Base-by-base conservation (phyloP, 2,797 vertebrate genomes). In the Zenarchopterus dispar region DNA sequence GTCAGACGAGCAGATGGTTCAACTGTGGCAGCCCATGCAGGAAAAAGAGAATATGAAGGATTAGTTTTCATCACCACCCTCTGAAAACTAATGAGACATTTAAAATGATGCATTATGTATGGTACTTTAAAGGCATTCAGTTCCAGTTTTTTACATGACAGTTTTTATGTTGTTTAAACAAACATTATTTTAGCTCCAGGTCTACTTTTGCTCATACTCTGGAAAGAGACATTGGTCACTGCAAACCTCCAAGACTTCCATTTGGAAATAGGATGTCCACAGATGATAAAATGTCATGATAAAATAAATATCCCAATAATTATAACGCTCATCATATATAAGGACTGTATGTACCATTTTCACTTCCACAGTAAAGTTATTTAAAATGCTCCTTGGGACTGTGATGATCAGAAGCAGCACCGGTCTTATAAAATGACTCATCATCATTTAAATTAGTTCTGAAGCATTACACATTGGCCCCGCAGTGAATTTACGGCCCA, bases 391-490 rank as follows among this genome's bases (percentile, higher is more conserved):
- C 5, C 13, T 56, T 28, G 21, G 39, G 43, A n/a, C 49, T 47
- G 46, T 36, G 42, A 51, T 66, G 60, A 73, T 80, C 50, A 70
- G 19, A 41, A 52, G 52, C 21, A 39, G 62, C 43, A 16, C n/a
- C 23, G 49, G 54, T 59, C 60, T 59, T 43, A 17, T 71, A 48
- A 70, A 76, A 26, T 31, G 50, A 45, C 72, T 84, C 67, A 83
- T 79, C 60, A 67, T 84, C 71, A 77, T 88, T 87, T 82, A 70
- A 80, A 90, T 87, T 69, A 87, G 80, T 87, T 89, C 75, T 86
- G 77, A 87, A 57, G 73, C 84, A 84, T 87, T 89, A 77, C 42
- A 42, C 81, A 81, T 70, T 80, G 75, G 82, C 55, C 72, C 62
- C 49, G 66, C 62, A 58, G 67, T 56, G 60, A 67, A 80, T 84